A percentile compares a stretch with the other conserved stretches of the same genome.
phyloP scores from a whole-genome alignment of 35 echinoderm and acorn worm species.

The Apostichopus japonicus region DNA sequence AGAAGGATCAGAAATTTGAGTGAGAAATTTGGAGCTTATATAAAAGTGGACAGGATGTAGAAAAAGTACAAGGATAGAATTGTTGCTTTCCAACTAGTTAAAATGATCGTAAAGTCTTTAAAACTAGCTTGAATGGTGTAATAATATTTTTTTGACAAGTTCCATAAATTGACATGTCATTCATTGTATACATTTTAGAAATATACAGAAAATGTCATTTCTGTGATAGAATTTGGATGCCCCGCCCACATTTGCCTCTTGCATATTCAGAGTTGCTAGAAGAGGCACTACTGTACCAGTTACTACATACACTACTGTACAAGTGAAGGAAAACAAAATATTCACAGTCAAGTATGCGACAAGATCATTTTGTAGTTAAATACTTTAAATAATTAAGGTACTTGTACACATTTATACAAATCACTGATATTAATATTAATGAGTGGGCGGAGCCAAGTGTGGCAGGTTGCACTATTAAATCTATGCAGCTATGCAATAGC shows the following conservation, averaged over 20 bases:
- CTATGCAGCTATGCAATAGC: no score
- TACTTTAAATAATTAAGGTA: no score
- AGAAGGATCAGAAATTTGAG: neutral
- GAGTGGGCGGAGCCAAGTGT: neutral
- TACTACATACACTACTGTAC: neutral
- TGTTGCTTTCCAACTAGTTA: no score
- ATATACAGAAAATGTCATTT: neutral
- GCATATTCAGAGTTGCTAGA: no score
- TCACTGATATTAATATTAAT: neutral
- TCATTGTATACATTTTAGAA: neutral
- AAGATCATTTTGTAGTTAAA: neutral
- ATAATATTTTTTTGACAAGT: no score
- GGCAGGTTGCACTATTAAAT: no score
- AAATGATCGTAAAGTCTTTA: no score
- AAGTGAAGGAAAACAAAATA: neutral
- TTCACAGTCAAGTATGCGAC: neutral
- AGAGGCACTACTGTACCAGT: neutral
- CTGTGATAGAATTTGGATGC: neutral
- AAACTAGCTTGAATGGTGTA: no score
- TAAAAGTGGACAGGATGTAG: neutral
- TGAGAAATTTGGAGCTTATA: neutral
- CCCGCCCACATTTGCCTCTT: neutral
- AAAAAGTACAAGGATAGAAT: no score
- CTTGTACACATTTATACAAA: neutral
- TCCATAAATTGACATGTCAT: neutral